A percentile compares a stretch with the other conserved stretches of the same genome.
phyloP scores from a whole-genome alignment of 2,797 vertebrate species.

The Rousettus madagascariensis region DNA sequence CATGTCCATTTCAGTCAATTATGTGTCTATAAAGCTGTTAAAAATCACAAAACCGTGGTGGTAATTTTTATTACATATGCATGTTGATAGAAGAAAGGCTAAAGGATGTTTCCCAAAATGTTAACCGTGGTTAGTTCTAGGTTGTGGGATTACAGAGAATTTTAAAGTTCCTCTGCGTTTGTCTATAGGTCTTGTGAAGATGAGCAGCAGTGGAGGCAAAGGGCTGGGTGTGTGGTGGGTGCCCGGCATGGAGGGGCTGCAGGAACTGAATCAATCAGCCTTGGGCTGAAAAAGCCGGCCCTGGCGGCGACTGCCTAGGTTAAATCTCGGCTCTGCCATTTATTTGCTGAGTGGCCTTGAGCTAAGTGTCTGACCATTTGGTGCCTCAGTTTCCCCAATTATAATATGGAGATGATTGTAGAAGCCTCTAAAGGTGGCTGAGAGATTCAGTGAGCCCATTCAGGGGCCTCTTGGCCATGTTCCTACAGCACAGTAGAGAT shows the following conservation, averaged over 20 bases:
- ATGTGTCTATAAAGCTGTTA: not conserved
- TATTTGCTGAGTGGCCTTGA: not conserved
- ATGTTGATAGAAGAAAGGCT: not conserved
- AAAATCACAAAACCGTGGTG: not conserved
- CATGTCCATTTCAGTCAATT: not conserved
- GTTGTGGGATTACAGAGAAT: not conserved
- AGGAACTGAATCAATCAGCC: rapidly evolving
- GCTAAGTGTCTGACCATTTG: not conserved
- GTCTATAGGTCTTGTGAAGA: not conserved
- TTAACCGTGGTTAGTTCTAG: not conserved
- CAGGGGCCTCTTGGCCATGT: not conserved
- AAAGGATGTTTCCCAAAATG: not conserved
- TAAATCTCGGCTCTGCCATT: not conserved
- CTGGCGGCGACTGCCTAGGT: not conserved
- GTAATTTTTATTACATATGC: not conserved
- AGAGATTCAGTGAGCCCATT: not conserved
- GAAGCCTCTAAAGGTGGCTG: not conserved
- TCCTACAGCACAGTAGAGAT: rapidly evolving
- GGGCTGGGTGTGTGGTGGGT: not conserved
- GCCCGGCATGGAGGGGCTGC: not conserved
- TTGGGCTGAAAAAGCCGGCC: not conserved
- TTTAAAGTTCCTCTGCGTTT: conserved; percentile 20
- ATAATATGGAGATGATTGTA: not conserved
- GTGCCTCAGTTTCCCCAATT: not conserved
- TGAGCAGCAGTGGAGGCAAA: no score